Evolutionary conservation across 2,113 vertebrate genomes (phyloP), one percentile per base, ranked within the genome.

Genomic region (Motacilla tschutschensis): DNA sequence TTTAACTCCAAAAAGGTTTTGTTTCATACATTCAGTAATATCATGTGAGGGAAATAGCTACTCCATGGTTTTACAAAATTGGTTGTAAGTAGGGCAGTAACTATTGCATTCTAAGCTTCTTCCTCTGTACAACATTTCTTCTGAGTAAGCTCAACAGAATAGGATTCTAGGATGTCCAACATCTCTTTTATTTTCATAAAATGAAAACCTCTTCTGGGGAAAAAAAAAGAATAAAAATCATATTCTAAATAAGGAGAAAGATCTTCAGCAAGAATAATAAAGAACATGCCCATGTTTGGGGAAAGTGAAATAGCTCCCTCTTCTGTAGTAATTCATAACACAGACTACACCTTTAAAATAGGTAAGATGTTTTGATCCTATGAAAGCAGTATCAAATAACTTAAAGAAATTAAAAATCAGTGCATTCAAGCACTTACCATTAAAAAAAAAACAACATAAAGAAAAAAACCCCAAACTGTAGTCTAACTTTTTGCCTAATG

Each of bases 251-350:
- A 31, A 60, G 50, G 65, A 81, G 40, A 87, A 75, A 82, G 40
- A 44, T 41, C n/a, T 93, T 40, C 16, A 79, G 50, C 10, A 60
- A 24, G 40, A 81, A 38, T 25, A 83, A n/a, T 18, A 65, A 53
- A 71, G 59, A 59, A 87, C 11, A 65, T 4, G 36, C 20, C 41
- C 24, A 4, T 6, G 31, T 28, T 65, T 41, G 75, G 62, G 63
- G 19, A 66, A 93, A 90, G 80, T 9, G 69, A 73, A 87, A 67
- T 17, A 79, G 72, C 77, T 92, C 89, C 84, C 93, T 85, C 79
- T 93, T 84, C 79, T 71, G 86, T 50, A 79, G 35, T 22, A 55
- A 50, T 82, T 63, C 63, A 43, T 46, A 92, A 50, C 12, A 65
- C 35, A 44, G 41, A 44, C 18, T 17, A 31, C 9, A 46, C 12